Evolutionary conservation across 37 sponge, comb jelly and placozoan genomes (phyloP), one percentile per base, ranked within the genome.

Genomic region (Cliona cf. orientalis): DNA sequence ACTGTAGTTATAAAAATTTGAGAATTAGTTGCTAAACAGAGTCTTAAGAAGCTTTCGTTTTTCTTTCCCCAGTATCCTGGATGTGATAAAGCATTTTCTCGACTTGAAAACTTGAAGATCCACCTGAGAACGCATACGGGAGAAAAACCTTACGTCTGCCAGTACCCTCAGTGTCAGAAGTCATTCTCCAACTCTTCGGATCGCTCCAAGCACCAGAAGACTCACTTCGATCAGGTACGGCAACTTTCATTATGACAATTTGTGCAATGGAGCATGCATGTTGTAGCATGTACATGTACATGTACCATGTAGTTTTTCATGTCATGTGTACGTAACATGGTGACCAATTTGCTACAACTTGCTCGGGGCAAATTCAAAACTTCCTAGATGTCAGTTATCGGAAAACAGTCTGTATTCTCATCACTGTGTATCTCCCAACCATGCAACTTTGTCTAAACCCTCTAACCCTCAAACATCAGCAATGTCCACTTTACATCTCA

Each of bases 171-270:
- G 4, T 97, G 97, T 71, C 57, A 71, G 42, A 97, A 93, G 83
- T 87, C 94, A 5, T 97, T 93, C 86, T 93, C 94, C n/a, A 97
- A 97, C 85, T 93, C 94, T 1, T 97, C 97, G 3, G 97, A 97
- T 60, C 75, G 97, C 11, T 94, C 97, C 43, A 97, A 97, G 70
- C 97, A 97, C 42, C 90, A 89, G 57, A 78, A 92, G 46, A 97
- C 97, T 19, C 97, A 97, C 55, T 67, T 77, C 25, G 94, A 97
- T 26, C 82, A 88, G 85, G 97, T 97, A 53, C 59, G 72, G 53
- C 53, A 49, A 49, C 9, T 49, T 49, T 19, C 53, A 49, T 14
- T 49, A 14, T 9, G 53, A 49, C n/a, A n/a, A n/a, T n/a, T n/a
- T n/a, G n/a, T n/a, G 14, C 53, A 49, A 19, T 49, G 53, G 14